Evolutionary conservation across 2,888 invertebrate genomes (phyloP).

Genomic region (Frankliniella fusca): DNA sequence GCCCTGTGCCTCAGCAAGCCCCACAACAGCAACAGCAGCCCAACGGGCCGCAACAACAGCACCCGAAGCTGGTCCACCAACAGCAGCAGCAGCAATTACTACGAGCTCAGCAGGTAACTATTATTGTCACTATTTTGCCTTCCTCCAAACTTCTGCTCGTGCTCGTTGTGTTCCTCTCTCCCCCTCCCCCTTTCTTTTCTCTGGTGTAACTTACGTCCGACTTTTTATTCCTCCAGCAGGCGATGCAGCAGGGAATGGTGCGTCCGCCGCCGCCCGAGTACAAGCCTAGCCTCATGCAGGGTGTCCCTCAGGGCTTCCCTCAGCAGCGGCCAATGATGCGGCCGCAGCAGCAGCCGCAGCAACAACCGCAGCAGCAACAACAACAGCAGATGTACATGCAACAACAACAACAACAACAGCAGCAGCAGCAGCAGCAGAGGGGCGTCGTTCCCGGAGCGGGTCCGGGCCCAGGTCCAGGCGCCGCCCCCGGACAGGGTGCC

Average conservation of each 20-base stretch:
- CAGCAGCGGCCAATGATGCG: conserved; percentile 35
- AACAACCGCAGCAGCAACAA: conserved; percentile 32
- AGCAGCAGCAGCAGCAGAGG: neutral
- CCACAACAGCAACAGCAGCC: conserved; percentile 35
- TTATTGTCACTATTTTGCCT: neutral
- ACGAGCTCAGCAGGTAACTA: conserved; percentile 46
- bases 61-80: conserved; percentile 60
- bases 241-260: conserved; percentile 47
- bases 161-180: too few species aligned
- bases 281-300: conserved; percentile 55
- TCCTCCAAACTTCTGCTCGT: too few species aligned
- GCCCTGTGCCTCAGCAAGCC: conserved; percentile 44
- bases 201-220: too few species aligned
- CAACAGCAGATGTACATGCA: conserved; percentile 27
- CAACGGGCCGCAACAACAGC: conserved; percentile 35
- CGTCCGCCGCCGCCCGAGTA: conserved; percentile 83
- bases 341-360: conserved; percentile 32
- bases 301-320: neutral
- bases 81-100: conserved; percentile 59
- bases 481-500: conserved; percentile 37
- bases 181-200: too few species aligned
- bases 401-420: conserved; percentile 33
- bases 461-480: conserved; percentile 38
- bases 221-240: conserved; percentile 40
- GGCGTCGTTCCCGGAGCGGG: conserved; percentile 43